Evolutionary conservation across 2,888 invertebrate genomes (phyloP), one percentile per base, ranked within the genome.

Genomic region (Sabellastarte sp.): DNA sequence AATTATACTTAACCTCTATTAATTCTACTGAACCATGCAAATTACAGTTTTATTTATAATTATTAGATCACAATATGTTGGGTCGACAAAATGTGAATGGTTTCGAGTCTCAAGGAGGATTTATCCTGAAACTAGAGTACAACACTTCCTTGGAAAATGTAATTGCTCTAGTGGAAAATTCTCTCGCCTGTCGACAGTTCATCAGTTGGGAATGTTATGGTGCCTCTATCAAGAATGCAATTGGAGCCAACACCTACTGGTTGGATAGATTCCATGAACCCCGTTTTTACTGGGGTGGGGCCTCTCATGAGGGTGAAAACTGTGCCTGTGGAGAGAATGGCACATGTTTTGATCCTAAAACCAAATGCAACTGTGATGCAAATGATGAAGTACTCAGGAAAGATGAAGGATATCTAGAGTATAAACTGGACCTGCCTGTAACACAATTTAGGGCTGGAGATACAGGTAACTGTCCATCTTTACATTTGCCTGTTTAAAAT

Each of bases 321-420:
- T 80, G 80, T 64, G 74, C 75, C 24, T 80, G 80, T 67, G 80
- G 80, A 1, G 70, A 74, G 65, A 74, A 69, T 3, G 41, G 66
- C n/a, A 67, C 73, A 0, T 81, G 80, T 65, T 70, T 64, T 24
- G 53, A 62, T n/a, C 57, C 67, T 1, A 67, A 62, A 0, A 60
- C 68, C 10, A 58, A 68, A 2, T 81, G 81, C 68, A 80, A 81
- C 70, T 81, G 81, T 65, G 81, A 81, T 65, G 64, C 68, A 32
- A 81, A 81, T 60, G 79, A 80, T 65, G 66, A 70, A 1, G 66
- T 65, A 1, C 77, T 77, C 77, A 63, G 79, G 10, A 64, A 66
- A 30, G 81, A 81, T 63, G 71, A 73, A 50, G 81, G 81, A 3
- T 74, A 66, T 58, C 62, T 81, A 24, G 77, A 75, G 1, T 66